These are phyloP conservation scores for Malachius bipustulatus DNA, from an alignment of 2,888 invertebrate genomes.

Conservation along the genomic window DNA sequence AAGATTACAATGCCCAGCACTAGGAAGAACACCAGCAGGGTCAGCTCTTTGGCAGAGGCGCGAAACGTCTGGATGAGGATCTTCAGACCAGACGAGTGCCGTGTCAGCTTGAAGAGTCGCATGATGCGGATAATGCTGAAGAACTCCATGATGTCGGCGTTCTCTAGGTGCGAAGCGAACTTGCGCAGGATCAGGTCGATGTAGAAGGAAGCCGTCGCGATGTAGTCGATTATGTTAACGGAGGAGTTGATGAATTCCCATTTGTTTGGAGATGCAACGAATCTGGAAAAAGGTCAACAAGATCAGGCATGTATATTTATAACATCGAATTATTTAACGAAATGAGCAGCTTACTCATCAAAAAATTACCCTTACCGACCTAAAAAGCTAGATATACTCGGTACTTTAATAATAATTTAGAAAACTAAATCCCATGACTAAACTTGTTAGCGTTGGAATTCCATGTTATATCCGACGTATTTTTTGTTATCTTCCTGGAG, in stretches of 20 bases:
- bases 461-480: too few species aligned
- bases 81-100: conserved; percentile 95
- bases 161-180: conserved; percentile 83
- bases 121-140: conserved; percentile 96
- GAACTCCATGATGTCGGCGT: conserved; percentile 93
- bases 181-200: conserved; percentile 82
- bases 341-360: too few species aligned
- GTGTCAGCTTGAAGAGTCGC: conserved; percentile 92
- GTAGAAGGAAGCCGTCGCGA: conserved; percentile 97
- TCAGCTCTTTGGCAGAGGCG: conserved; percentile 93
- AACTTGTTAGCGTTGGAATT: too few species aligned
- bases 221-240: conserved; percentile 96
- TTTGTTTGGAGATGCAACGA: conserved; percentile 88
- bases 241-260: conserved; percentile 91
- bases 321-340: too few species aligned
- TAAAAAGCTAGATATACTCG: too few species aligned
- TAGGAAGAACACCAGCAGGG: conserved; percentile 92
- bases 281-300: conserved; percentile 34
- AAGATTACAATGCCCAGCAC: conserved; percentile 97
- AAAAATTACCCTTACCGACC: too few species aligned
- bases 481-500: too few species aligned
- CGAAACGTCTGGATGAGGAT: conserved; percentile 97
- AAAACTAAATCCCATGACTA: too few species aligned
- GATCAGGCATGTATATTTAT: too few species aligned
- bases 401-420: too few species aligned